These are phyloP conservation scores for Psix sp. DNA, from an alignment of 1,140 invertebrate species.

Conservation along the genomic window DNA sequence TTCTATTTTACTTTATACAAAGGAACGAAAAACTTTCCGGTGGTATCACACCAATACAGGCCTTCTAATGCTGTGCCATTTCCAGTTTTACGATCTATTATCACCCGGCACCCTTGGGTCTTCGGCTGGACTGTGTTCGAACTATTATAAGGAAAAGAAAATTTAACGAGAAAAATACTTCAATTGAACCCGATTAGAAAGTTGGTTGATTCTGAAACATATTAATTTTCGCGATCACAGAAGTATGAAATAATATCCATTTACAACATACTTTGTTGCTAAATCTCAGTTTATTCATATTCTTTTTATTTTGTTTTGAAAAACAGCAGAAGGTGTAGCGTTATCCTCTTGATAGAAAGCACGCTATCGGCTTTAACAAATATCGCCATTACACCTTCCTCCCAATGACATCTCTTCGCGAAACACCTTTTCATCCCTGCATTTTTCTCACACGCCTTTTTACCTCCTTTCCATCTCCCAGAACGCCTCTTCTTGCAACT, in stretches of 20 bases:
- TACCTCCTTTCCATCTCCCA: conserved; percentile 28
- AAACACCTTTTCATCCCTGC: conserved; percentile 62
- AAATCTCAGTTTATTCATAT: neutral
- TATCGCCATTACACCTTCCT: conserved; percentile 14
- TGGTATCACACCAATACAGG: conserved; percentile 58
- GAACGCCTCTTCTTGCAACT: conserved; percentile 59
- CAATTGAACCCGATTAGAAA: too few species aligned
- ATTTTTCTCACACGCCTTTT: conserved; percentile 67
- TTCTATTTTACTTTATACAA: conserved; percentile 24
- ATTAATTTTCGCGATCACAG: neutral
- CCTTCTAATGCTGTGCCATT: conserved; percentile 60
- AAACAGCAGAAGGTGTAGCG: neutral
- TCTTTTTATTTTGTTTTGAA: neutral
- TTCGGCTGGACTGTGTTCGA: conserved; percentile 45
- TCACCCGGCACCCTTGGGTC: conserved; percentile 63
- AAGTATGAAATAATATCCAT: neutral
- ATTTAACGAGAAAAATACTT: too few species aligned
- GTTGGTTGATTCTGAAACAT: too few species aligned
- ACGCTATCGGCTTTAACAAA: conserved; percentile 26
- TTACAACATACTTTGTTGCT: neutral
- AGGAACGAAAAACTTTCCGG: conserved; percentile 35
- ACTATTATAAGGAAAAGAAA: too few species aligned
- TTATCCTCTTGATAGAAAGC: neutral
- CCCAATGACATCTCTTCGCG: conserved; percentile 20
- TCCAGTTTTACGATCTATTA: conserved; percentile 73